phyloP scores from a whole-genome alignment of 1,140 invertebrate genomes.

The Sesamia nonagrioides region DNA sequence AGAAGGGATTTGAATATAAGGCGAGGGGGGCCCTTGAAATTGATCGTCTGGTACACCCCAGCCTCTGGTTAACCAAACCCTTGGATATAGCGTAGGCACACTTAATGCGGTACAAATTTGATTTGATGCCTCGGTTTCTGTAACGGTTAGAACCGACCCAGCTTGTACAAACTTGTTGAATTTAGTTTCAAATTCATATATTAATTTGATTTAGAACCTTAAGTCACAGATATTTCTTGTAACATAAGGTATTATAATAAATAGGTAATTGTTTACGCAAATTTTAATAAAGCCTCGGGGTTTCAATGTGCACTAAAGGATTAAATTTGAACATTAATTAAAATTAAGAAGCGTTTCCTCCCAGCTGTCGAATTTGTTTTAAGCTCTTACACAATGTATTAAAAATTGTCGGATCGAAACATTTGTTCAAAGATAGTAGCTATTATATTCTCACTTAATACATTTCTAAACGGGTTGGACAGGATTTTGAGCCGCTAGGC shows the following conservation, averaged over 20 bases:
- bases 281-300: conserved; percentile 3
- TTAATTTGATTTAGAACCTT: conserved; percentile 25
- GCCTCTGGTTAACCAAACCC: conserved; percentile 80
- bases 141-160: conserved; percentile 38
- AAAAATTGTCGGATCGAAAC: conserved; percentile 22
- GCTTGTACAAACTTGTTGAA: conserved; percentile 37
- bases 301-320: conserved; percentile 15
- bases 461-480: conserved; percentile 52
- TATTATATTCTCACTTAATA: conserved; percentile 43
- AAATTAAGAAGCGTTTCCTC: conserved; percentile 19
- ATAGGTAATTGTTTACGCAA: conserved; percentile 13
- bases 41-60: conserved; percentile 82
- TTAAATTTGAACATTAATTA: conserved; percentile 35
- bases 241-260: conserved; percentile 10
- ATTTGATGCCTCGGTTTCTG: conserved; percentile 65
- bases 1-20: conserved; percentile 85
- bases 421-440: conserved; percentile 32
- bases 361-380: conserved; percentile 9
- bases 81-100: conserved; percentile 65
- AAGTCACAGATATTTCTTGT: not conserved
- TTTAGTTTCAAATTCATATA: conserved; percentile 9
- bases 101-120: conserved; percentile 81
- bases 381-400: conserved; percentile 23
- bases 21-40: conserved; percentile 83
- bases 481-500: conserved; percentile 52